phyloP scores from a whole-genome alignment of 2,113 vertebrate genomes.

The Sakesphorus luctuosus region DNA sequence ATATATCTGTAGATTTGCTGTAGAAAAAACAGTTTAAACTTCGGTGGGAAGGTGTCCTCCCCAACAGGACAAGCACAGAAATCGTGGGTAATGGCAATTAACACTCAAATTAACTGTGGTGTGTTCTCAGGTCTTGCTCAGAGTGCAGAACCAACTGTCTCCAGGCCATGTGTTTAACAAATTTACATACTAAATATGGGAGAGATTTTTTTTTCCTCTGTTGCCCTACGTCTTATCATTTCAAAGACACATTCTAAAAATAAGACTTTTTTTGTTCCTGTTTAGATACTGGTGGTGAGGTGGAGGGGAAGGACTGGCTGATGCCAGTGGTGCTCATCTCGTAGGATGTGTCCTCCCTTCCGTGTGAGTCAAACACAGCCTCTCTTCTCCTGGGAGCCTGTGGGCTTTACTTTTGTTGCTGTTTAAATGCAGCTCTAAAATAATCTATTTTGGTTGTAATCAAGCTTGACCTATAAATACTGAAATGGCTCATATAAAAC shows the following conservation, averaged over 20 bases:
- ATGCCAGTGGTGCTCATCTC: neutral
- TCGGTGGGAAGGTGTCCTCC: neutral
- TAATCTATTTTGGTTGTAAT: neutral
- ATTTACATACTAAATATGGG: neutral
- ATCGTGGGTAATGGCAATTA: neutral
- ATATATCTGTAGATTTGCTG: neutral
- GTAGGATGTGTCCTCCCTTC: neutral
- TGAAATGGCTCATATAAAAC: neutral
- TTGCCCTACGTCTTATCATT: neutral
- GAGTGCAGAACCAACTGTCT: neutral
- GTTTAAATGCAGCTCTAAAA: neutral
- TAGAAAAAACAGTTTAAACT: neutral
- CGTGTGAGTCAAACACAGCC: neutral
- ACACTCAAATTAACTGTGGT: rapidly evolving
- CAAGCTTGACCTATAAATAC: constrained; percentile 12
- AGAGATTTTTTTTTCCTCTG: neutral
- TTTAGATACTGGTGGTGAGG: neutral
- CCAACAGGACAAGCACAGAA: neutral
- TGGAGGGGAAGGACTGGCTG: neutral
- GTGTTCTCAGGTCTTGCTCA: neutral
- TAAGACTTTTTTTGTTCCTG: neutral
- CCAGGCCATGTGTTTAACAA: neutral
- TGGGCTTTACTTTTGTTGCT: neutral
- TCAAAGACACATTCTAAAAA: neutral
- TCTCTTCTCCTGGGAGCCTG: neutral